These are phyloP conservation scores for Apotomis turbidana DNA, from an alignment of 2,888 invertebrate species.

Conservation along the genomic window DNA sequence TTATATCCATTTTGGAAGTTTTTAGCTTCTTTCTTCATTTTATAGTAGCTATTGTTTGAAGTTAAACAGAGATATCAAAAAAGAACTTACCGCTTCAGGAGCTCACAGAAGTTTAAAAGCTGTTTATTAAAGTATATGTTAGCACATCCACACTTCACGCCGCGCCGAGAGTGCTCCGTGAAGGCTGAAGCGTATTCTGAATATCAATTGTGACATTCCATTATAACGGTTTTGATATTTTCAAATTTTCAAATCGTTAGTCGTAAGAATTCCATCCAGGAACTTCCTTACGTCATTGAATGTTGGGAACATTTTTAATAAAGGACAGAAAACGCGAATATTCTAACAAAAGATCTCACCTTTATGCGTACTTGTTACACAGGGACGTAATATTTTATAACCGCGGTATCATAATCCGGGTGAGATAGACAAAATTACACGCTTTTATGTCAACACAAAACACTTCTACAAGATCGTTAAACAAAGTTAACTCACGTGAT, in stretches of 20 bases:
- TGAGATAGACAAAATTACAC: constrained; percentile 44
- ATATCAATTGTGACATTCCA: constrained; percentile 38
- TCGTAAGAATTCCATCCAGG: constrained; percentile 12
- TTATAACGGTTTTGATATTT: constrained; percentile 29
- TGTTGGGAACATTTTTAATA: constrained; percentile 9
- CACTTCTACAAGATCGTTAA: constrained; percentile 35
- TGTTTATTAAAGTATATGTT: constrained; percentile 38
- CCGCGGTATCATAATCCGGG: constrained; percentile 34
- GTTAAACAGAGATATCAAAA: background rate
- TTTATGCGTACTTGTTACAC: constrained; percentile 12
- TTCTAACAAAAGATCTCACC: constrained; percentile 17
- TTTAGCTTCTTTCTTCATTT: too few relatives aligned
- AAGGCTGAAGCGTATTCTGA: constrained; percentile 33
- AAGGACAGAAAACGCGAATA: constrained; percentile 4
- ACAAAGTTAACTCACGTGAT: constrained; percentile 35
- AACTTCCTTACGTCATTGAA: constrained; percentile 11
- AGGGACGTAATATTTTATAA: constrained; percentile 33
- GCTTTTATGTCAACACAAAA: constrained; percentile 36
- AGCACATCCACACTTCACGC: constrained; percentile 31
- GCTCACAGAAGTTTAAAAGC: constrained; percentile 35
- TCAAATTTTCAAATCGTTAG: constrained; percentile 16
- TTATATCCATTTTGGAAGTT: too few relatives aligned
- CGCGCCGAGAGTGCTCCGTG: constrained; percentile 28
- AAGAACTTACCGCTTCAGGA: constrained; percentile 12
- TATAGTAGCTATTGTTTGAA: too few relatives aligned